phyloP scores from a whole-genome alignment of 1,140 invertebrate genomes.

The Ceratosolen solmsi region DNA sequence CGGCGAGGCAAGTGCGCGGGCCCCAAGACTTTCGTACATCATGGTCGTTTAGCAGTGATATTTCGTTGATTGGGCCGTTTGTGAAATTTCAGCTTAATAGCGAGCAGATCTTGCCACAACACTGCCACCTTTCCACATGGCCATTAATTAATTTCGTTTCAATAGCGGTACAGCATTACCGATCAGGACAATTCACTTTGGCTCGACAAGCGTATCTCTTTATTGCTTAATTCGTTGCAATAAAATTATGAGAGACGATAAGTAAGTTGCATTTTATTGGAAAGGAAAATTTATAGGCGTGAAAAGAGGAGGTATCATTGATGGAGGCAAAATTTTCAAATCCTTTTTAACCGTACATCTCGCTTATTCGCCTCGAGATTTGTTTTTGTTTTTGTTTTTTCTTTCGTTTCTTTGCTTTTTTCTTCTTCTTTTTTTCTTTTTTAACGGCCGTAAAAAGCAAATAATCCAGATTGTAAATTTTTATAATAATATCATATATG shows the following conservation, averaged over 20 bases:
- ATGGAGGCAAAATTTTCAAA: no score
- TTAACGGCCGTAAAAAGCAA: neutral
- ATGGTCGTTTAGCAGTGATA: neutral
- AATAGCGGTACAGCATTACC: conserved; percentile 2
- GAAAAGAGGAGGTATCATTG: neutral
- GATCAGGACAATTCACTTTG: neutral
- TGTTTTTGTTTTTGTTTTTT: no score
- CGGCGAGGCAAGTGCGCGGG: no score
- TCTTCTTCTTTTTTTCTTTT: no score
- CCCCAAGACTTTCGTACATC: neutral
- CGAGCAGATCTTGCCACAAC: neutral
- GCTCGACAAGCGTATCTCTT: neutral
- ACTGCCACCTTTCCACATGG: neutral
- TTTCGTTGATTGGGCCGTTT: neutral
- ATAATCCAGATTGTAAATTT: neutral
- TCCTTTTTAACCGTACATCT: no score
- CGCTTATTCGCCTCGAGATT: no score
- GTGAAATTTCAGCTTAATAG: neutral
- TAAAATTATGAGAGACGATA: neutral
- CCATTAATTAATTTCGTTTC: conserved; percentile 37
- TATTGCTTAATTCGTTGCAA: neutral
- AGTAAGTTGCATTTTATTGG: neutral
- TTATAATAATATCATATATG: neutral
- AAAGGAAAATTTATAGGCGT: neutral
- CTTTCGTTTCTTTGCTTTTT: no score